phyloP scores from a whole-genome alignment of 2,888 invertebrate genomes.

The Euplagia quadripunctaria region DNA sequence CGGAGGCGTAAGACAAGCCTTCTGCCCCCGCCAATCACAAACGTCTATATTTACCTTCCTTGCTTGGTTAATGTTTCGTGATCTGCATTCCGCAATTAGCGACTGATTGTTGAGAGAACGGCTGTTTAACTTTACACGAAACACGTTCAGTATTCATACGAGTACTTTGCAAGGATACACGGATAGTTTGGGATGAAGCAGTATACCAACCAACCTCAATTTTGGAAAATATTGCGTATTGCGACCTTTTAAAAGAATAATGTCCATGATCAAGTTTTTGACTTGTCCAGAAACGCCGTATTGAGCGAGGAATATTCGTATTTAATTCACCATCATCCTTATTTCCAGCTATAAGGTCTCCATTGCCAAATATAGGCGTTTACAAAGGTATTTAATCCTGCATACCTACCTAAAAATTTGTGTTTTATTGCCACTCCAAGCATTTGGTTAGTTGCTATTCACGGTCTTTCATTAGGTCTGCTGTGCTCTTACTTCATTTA shows the following conservation, averaged over 20 bases:
- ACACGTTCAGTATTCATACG: constrained; percentile 20
- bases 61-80: constrained; percentile 52
- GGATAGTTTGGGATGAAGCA: constrained; percentile 9
- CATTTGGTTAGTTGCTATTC: not conserved
- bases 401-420: not conserved
- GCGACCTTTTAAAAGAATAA: not conserved
- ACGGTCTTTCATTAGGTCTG: not conserved
- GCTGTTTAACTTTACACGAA: constrained; percentile 7
- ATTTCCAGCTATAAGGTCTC: not conserved
- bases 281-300: not conserved
- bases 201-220: not conserved
- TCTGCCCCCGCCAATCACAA: constrained; percentile 57
- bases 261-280: not conserved
- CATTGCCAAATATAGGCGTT: not conserved
- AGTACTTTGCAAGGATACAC: not conserved
- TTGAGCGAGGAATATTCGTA: not conserved
- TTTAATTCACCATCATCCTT: not conserved
- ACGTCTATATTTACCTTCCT: constrained; percentile 24
- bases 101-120: not conserved
- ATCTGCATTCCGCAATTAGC: constrained; percentile 34
- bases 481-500: not conserved
- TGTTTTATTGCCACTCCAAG: not conserved
- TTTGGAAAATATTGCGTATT: not conserved
- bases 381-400: not conserved
- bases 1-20: constrained; percentile 56